Base-by-base conservation (phyloP, 2,888 invertebrate species). In the Lamproptera curius region DNA sequence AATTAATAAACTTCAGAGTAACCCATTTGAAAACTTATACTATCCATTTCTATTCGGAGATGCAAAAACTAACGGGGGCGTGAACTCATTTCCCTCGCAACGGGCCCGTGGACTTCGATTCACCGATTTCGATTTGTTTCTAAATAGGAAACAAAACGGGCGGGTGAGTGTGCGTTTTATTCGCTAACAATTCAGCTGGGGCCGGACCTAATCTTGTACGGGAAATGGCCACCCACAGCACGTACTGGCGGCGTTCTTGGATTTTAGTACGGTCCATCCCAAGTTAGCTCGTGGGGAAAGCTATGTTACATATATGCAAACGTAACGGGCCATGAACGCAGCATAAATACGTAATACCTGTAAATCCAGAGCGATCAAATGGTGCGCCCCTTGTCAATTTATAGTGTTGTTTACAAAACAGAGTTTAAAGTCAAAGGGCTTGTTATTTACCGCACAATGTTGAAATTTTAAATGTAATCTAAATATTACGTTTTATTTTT, bases 221-320 rank as follows among this genome's bases (percentile, higher is more conserved):
- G 36, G 41, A 31, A 43, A 39, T 15, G 28, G 28, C 28, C 43
- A 43, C 26, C 26, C 23, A 39, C 17, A 26, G 43, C 39, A 48
- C 39, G 43, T 48, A 37, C 15, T 38, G 15, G 26, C 34, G 38
- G n/a, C 28, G 35, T 39, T 48, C 28, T 39, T 16, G 11, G 17
- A 39, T 43, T 48, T 48, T 35, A 48, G 35, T 48, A 43, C 43
- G 39, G 43, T 43, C 38, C 15, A 13, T 40, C 34, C 39, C 42
- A 26, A 43, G 39, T 47, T 20, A 5, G 20, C 20, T 46, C 23
- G 33, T n/a, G 33, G 23, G 16, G 2, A 33, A 33, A 47, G 41
- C 41, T 47, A 42, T 42, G 42, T n/a, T 42, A 46, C 28, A 8
- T 20, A 20, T 36, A 8, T 20, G 31, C 28, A 28, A 31, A 37